Evolutionary conservation across 2,888 invertebrate genomes (phyloP).

Genomic region (Lithodes maja): DNA sequence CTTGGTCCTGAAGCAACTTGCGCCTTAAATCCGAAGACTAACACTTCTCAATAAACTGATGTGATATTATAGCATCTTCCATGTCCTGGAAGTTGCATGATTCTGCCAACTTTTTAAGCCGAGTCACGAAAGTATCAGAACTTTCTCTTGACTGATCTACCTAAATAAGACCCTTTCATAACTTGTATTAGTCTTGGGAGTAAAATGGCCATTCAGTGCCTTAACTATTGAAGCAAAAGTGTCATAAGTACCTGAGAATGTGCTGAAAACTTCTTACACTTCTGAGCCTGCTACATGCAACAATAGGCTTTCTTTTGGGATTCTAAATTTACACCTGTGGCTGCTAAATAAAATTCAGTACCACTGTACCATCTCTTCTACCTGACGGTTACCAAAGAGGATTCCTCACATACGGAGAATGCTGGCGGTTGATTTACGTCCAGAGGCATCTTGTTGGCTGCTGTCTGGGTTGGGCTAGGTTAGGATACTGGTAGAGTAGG

Average conservation of each 20-base stretch:
- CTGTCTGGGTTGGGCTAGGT: neutral
- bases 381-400: neutral
- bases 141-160: neutral
- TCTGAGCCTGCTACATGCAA: conserved; percentile 8
- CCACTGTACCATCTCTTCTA: neutral
- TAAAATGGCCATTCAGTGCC: neutral
- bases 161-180: conserved; percentile 22
- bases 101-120: conserved; percentile 1
- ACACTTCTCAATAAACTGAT: neutral
- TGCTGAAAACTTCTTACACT: neutral
- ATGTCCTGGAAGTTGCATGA: neutral
- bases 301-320: neutral
- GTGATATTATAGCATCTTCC: conserved; percentile 5
- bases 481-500: neutral
- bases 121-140: neutral
- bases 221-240: neutral
- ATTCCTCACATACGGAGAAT: neutral
- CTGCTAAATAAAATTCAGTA: neutral
- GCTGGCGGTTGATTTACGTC: neutral
- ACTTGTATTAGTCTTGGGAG: neutral
- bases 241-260: neutral
- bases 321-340: neutral
- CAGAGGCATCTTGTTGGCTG: neutral
- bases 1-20: neutral
- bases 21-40: neutral